A percentile compares a stretch with the other conserved stretches of the same genome.
Conservation (phyloP, 2,888 invertebrate species). For the Scaptomyza parva region DNA sequence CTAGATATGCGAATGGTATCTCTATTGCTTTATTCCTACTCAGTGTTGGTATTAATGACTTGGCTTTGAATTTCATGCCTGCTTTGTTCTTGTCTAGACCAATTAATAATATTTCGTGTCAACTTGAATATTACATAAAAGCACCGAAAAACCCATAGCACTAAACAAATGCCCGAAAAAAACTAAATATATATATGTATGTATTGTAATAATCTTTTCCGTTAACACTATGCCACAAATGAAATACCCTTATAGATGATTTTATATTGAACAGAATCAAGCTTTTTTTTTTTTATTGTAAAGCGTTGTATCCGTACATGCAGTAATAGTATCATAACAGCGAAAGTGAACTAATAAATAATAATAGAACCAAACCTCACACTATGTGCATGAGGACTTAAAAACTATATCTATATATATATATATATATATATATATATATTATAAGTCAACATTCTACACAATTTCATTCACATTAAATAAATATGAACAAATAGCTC, state of each 20-base stretch:
- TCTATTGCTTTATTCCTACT: neutral
- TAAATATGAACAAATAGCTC: neutral
- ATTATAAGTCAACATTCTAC: neutral
- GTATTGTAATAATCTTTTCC: neutral
- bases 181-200: neutral
- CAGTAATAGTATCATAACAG: too few species aligned
- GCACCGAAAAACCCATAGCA: constrained; percentile 37
- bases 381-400: too few species aligned
- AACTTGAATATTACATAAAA: constrained; percentile 60
- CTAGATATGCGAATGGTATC: neutral
- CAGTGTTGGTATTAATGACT: constrained; percentile 32
- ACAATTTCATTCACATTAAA: too few species aligned
- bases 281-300: too few species aligned
- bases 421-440: too few species aligned
- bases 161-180: constrained; percentile 49
- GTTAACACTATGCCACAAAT: neutral
- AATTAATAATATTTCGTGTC: constrained; percentile 77
- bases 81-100: constrained; percentile 63
- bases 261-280: too few species aligned
- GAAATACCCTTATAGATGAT: constrained; percentile 7
- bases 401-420: too few species aligned
- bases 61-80: constrained; percentile 38
- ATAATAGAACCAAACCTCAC: too few species aligned
- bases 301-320: too few species aligned
- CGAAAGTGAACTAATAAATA: too few species aligned